Percentiles rank a stretch among this genome's conserved stretches.
Conservation (phyloP, 2,797 vertebrate genomes). For the Pantherophis alleghaniensis region DNA sequence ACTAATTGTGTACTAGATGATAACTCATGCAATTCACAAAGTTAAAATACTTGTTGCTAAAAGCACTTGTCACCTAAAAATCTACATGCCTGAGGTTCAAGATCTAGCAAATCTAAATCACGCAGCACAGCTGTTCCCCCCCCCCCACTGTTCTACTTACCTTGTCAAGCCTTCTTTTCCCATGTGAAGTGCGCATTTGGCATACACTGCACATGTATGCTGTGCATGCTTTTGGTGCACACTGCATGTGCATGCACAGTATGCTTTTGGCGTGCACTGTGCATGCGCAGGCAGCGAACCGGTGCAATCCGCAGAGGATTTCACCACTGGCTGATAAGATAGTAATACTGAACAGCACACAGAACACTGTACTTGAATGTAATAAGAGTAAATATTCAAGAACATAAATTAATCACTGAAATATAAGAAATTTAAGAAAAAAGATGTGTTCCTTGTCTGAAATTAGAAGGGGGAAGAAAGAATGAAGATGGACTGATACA, state of each 20-base stretch:
- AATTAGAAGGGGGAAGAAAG: background rate
- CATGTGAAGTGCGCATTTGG: no score
- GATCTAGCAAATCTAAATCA: no score
- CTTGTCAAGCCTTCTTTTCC: no score
- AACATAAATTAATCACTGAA: background rate
- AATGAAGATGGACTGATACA: background rate
- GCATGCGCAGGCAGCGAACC: no score
- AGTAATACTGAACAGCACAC: background rate
- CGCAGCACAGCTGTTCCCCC: no score
- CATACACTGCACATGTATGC: no score
- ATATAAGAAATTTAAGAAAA: background rate
- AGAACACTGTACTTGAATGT: background rate
- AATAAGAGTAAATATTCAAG: background rate
- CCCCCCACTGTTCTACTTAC: no score
- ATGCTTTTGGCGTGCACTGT: no score
- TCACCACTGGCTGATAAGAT: background rate
- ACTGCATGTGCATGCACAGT: no score
- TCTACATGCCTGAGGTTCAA: slow-evolving; percentile 10
- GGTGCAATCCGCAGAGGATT: no score
- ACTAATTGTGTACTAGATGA: no score
- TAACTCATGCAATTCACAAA: background rate
- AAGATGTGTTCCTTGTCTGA: background rate
- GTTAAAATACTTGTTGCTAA: background rate
- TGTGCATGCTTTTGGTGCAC: no score
- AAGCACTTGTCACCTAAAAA: slow-evolving; percentile 43